phyloP scores from a whole-genome alignment of 2,888 invertebrate genomes.

The Protonemura montana region DNA sequence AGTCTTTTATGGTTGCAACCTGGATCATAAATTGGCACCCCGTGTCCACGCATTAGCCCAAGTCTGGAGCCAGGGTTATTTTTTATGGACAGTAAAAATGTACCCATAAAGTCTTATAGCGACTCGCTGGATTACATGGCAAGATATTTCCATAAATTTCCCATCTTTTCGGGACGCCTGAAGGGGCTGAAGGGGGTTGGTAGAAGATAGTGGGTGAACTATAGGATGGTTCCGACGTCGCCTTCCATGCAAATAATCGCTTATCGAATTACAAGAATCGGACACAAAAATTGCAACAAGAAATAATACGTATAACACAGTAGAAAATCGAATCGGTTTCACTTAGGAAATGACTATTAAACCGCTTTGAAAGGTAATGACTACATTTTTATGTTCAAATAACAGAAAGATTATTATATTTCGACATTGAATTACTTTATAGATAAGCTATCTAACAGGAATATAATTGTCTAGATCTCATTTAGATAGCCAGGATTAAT shows the following conservation, averaged over 20 bases:
- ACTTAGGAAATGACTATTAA: neutral
- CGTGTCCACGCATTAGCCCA: constrained; percentile 39
- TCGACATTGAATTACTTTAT: neutral
- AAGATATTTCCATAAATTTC: constrained; percentile 51
- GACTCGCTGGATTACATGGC: constrained; percentile 47
- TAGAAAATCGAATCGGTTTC: neutral
- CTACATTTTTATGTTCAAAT: neutral
- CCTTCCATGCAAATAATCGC: neutral
- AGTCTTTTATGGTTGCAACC: neutral
- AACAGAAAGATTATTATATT: constrained; percentile 12
- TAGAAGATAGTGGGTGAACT: constrained; percentile 15
- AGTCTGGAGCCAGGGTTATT: neutral
- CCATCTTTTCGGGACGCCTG: constrained; percentile 47
- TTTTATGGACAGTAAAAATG: constrained; percentile 42
- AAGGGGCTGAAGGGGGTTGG: constrained; percentile 39
- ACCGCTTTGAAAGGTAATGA: neutral
- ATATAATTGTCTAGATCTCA: constrained; percentile 7
- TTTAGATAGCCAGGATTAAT: neutral
- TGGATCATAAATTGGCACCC: constrained; percentile 28
- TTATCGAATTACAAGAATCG: constrained; percentile 7
- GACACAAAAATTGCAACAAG: neutral
- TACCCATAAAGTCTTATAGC: constrained; percentile 38
- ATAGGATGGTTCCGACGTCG: constrained; percentile 23
- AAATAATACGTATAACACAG: neutral
- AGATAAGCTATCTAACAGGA: constrained; percentile 12